phyloP scores from a whole-genome alignment of 2,113 vertebrate genomes.

The Trochalopteron elliotii region DNA sequence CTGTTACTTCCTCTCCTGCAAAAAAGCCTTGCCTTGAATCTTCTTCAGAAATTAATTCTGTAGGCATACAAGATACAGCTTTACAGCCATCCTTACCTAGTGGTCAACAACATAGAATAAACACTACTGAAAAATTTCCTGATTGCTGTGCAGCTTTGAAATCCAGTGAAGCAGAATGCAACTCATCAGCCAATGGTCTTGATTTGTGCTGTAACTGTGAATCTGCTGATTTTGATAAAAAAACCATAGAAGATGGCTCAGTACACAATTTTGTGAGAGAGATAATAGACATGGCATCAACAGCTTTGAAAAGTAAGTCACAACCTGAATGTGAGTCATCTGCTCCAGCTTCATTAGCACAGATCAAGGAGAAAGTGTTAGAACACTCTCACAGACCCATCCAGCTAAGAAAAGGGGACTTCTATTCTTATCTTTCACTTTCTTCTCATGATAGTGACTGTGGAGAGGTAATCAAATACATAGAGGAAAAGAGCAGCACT shows the following conservation, averaged over 20 bases:
- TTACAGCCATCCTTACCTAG: constrained; percentile 20
- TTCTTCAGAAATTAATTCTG: constrained; percentile 28
- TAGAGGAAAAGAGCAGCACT: constrained; percentile 84
- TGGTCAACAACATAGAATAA: neutral
- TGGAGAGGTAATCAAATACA: constrained; percentile 88
- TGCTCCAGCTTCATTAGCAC: constrained; percentile 79
- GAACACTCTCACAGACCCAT: constrained; percentile 92
- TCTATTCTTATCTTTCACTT: constrained; percentile 96
- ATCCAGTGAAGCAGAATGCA: constrained; percentile 65
- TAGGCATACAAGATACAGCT: neutral
- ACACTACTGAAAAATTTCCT: constrained; percentile 2
- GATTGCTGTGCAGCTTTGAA: constrained; percentile 44
- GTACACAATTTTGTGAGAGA: constrained; percentile 93
- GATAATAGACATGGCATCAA: constrained; percentile 92
- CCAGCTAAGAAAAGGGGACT: constrained; percentile 91
- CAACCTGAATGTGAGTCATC: constrained; percentile 76
- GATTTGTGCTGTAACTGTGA: constrained; percentile 77
- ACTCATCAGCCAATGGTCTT: constrained; percentile 11
- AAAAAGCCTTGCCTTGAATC: constrained; percentile 59
- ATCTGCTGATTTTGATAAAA: constrained; percentile 66
- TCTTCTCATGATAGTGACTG: constrained; percentile 99
- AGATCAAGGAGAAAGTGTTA: constrained; percentile 93
- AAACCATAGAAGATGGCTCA: constrained; percentile 77
- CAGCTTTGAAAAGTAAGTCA: constrained; percentile 87
- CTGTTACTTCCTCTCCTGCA: constrained; percentile 10